phyloP scores from a whole-genome alignment of 2,113 vertebrate genomes.

The Pluvianellus socialis region DNA sequence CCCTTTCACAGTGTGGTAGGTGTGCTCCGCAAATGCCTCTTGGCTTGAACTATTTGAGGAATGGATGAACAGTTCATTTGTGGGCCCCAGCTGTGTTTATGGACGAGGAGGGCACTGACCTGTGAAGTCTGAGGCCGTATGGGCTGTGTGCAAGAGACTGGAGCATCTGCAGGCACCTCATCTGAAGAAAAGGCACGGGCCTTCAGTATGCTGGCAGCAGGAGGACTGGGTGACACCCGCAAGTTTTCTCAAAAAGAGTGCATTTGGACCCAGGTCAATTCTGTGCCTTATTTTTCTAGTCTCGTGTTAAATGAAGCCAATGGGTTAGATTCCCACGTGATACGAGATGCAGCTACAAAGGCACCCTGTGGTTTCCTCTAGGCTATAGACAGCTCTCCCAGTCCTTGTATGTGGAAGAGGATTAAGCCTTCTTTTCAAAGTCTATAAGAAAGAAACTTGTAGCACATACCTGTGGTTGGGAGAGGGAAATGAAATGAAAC shows the following conservation, averaged over 20 bases:
- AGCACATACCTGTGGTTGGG: neutral
- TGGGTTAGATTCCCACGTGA: neutral
- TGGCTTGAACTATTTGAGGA: neutral
- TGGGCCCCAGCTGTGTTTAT: neutral
- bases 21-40: neutral
- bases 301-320: neutral
- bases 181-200: neutral
- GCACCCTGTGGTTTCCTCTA: neutral
- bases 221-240: neutral
- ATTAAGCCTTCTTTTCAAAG: neutral
- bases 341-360: neutral
- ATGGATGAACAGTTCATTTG: neutral
- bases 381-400: neutral
- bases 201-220: neutral
- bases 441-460: neutral
- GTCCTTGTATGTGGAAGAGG: neutral
- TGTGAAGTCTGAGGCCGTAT: neutral
- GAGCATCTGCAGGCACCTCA: neutral
- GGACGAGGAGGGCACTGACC: accelerated
- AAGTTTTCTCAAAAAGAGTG: neutral
- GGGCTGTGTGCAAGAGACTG: neutral
- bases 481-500: neutral
- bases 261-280: neutral
- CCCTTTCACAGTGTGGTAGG: neutral
- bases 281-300: neutral